Evolutionary conservation across 2,797 vertebrate genomes (phyloP).

Genomic region (Australoheros facetus): DNA sequence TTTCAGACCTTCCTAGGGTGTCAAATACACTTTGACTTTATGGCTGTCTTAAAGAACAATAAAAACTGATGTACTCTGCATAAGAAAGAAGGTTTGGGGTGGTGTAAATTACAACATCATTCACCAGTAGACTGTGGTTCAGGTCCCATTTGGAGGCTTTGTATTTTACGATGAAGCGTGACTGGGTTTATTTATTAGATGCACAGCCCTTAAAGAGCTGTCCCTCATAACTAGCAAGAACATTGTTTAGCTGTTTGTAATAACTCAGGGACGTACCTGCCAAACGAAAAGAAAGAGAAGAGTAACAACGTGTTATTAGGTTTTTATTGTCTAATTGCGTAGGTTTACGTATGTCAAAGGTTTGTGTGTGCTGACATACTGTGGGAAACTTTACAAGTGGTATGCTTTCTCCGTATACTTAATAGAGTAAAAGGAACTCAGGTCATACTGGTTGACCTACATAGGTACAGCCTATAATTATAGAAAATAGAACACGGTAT

Average conservation of each 20-base stretch:
- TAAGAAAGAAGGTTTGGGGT: not conserved
- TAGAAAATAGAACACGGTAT: not conserved
- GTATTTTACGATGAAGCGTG: not conserved
- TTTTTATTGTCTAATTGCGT: not conserved
- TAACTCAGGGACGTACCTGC: not conserved
- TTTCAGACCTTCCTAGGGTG: rapidly evolving
- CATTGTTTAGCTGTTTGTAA: rapidly evolving
- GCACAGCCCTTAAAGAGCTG: no score
- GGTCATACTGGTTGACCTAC: slow-evolving; percentile 26
- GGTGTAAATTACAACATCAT: rapidly evolving
- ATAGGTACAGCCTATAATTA: slow-evolving; percentile 26
- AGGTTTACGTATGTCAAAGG: not conserved
- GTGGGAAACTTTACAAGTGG: slow-evolving; percentile 30
- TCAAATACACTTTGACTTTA: not conserved
- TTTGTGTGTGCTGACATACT: not conserved
- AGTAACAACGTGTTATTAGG: not conserved
- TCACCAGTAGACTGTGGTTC: not conserved
- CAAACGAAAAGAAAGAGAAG: not conserved
- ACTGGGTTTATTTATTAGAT: not conserved
- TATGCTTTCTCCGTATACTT: slow-evolving; percentile 10
- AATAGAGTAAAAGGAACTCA: not conserved
- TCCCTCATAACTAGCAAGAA: rapidly evolving
- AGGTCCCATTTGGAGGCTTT: not conserved
- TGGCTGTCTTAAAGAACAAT: no score
- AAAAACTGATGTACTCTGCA: rapidly evolving